phyloP scores from a whole-genome alignment of 2,113 vertebrate genomes.

The Orthonyx spaldingii region DNA sequence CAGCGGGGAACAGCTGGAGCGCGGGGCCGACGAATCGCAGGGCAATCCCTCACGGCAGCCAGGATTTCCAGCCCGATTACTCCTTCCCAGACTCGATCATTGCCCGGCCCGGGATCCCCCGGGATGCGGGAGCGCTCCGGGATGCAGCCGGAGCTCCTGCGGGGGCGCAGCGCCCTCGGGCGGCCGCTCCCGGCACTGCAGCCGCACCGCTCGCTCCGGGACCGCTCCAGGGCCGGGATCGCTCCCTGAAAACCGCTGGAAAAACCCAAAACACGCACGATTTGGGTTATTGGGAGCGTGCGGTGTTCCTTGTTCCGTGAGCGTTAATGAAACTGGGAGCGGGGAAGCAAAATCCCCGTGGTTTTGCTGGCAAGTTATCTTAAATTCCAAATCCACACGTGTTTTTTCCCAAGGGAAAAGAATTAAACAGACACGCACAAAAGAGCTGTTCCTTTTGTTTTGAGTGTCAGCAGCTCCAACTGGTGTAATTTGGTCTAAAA shows the following conservation, averaged over 20 bases:
- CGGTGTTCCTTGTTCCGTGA: rapidly evolving
- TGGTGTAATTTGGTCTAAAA: not conserved
- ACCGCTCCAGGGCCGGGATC: not conserved
- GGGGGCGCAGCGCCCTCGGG: not conserved
- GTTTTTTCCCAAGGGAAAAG: not conserved
- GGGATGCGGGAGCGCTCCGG: not conserved
- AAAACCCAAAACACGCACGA: rapidly evolving
- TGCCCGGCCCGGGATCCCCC: not conserved
- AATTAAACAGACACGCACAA: not conserved
- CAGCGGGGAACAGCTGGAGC: rapidly evolving
- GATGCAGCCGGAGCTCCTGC: not conserved
- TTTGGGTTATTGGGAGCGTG: rapidly evolving
- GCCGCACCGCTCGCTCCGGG: not conserved
- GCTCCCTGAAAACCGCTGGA: not conserved
- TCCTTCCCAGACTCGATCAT: rapidly evolving
- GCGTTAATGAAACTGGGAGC: rapidly evolving
- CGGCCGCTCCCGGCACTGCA: rapidly evolving
- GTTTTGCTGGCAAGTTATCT: not conserved
- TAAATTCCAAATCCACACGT: not conserved
- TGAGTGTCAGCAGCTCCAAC: not conserved
- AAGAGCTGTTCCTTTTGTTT: rapidly evolving
- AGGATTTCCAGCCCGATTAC: rapidly evolving
- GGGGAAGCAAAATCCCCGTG: rapidly evolving
- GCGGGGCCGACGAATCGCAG: not conserved
- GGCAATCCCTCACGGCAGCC: rapidly evolving